Evolutionary conservation across 1,140 invertebrate genomes (phyloP), one percentile per base, ranked within the genome.

Genomic region (Pachypsylla venusta): DNA sequence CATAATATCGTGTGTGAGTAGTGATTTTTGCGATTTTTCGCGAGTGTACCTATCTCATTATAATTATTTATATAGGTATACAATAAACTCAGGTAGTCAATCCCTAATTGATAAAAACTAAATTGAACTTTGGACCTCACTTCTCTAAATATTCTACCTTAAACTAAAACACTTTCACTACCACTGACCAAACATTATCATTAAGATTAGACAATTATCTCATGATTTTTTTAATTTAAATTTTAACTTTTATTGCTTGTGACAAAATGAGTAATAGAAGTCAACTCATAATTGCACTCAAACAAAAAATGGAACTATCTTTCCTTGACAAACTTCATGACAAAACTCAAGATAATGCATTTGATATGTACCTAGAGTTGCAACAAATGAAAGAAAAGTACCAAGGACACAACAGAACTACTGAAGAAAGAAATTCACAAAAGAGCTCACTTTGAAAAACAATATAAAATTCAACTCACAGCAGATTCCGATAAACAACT

Each of bases 311-410:
- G 42, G 16, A 48, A 19, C 42, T 48, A 7, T 19, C 16, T 48
- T 48, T 48, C 22, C 42, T 48, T 48, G 42, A 48, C 22, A 48
- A 48, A 48, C 22, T 48, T 19, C n/a, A 48, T 7, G 42, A 48
- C 3, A 48, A 48, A 48, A 48, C 42, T 5, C 42, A 48, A 48
- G 42, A 48, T 3, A 19, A 19, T 10, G 42, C 42, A 5, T 48
- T 19, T 48, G 42, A 48, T 22, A 48, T 48, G 5, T 48, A 48
- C 42, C 22, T 48, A 22, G 42, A 48, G 22, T 22, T 48, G 7
- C 42, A 48, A 48, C 16, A 22, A 48, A 48, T 10, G 3, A 5
- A 19, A 48, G 7, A 48, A 48, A 48, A 48, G 16, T 7, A 7
- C 22, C n/a, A 48, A 48, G 16, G 22, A 48, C 22, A 19, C 42